Percentiles rank a stretch among this genome's conserved stretches.
phyloP scores from a whole-genome alignment of 2,113 vertebrate genomes.

The Phylloscopus trochilus region DNA sequence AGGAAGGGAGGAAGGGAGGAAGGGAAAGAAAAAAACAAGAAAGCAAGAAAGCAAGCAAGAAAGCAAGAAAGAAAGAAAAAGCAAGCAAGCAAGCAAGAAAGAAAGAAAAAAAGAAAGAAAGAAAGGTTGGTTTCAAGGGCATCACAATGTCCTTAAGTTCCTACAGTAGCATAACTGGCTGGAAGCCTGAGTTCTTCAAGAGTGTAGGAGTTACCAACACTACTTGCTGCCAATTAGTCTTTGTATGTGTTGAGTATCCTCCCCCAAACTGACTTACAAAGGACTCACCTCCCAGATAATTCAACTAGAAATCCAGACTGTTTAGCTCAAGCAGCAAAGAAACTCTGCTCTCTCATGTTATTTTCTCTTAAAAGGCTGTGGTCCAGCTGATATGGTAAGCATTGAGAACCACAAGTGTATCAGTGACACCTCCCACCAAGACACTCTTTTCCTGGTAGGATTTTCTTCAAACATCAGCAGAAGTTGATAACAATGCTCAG shows the following conservation, averaged over 20 bases:
- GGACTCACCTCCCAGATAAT: conserved; percentile 2
- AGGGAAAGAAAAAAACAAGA: too few relatives aligned
- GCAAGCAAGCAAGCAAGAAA: rapidly evolving
- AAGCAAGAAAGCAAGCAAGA: too few relatives aligned
- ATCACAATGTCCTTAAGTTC: conserved; percentile 22
- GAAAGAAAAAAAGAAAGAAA: too few relatives aligned
- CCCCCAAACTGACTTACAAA: conserved; percentile 26
- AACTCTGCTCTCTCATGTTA: not conserved
- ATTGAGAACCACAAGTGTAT: not conserved
- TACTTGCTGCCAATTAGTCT: conserved; percentile 41
- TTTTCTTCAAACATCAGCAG: not conserved
- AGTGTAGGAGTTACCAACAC: conserved; percentile 14
- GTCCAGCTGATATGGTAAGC: not conserved
- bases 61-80: too few relatives aligned
- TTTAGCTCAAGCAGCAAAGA: not conserved
- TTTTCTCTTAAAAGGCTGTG: not conserved
- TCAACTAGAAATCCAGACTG: not conserved
- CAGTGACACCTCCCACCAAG: not conserved
- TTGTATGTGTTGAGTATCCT: conserved; percentile 34
- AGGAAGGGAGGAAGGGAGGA: not conserved
- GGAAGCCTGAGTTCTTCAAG: conserved; percentile 2
- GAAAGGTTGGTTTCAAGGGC: not conserved
- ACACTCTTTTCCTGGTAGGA: not conserved
- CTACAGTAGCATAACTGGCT: conserved; percentile 2
- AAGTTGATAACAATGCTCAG: not conserved